A percentile compares a stretch with the other conserved stretches of the same genome.
These are phyloP conservation scores for Tympanoctomys barrerae DNA, from an alignment of 2,797 vertebrate species.

Conservation along the genomic window DNA sequence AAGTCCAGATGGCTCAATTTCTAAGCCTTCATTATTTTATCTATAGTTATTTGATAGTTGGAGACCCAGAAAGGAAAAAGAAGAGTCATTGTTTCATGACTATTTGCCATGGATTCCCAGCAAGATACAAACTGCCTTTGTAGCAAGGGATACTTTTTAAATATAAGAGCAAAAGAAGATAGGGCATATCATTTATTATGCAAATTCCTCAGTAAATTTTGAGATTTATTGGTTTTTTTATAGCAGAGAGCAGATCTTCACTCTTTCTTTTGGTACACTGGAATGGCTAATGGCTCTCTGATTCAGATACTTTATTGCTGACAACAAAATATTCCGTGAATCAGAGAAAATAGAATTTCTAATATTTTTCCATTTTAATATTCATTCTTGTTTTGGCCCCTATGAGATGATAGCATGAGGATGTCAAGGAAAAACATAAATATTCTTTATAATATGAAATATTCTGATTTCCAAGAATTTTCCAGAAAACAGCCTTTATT, in stretches of 20 bases:
- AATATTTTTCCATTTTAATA: neutral
- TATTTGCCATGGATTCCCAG: neutral
- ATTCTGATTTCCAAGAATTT: neutral
- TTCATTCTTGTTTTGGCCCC: neutral
- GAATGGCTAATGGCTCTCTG: neutral
- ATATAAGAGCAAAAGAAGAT: neutral
- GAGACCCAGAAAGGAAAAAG: neutral
- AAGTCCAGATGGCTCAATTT: neutral
- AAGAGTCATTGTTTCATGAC: neutral
- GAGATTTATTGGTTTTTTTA: neutral
- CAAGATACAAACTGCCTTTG: neutral
- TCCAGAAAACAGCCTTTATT: neutral
- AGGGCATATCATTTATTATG: neutral
- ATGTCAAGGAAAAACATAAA: neutral
- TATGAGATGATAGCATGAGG: neutral
- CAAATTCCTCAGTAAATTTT: neutral
- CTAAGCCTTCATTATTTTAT: neutral
- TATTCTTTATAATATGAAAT: neutral
- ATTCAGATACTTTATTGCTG: neutral
- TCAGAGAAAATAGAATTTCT: neutral
- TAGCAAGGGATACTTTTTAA: neutral
- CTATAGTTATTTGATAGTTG: neutral
- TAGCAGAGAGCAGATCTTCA: neutral
- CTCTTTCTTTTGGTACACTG: neutral
- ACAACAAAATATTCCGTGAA: neutral